phyloP scores from a whole-genome alignment of 2,113 vertebrate genomes.

The Prolemur simus region DNA sequence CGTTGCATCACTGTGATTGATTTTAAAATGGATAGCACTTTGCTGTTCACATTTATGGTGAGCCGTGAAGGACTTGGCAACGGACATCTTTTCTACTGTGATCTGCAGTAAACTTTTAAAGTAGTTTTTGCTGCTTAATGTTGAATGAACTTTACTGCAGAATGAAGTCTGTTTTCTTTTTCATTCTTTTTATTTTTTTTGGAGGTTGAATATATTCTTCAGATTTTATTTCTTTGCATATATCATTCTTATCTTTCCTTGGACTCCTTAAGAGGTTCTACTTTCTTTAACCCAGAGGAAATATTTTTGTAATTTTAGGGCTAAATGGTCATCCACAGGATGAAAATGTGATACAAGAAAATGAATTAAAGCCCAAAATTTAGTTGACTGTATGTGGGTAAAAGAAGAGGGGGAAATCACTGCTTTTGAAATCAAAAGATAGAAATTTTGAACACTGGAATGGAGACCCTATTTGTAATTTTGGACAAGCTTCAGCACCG shows the following conservation, averaged over 20 bases:
- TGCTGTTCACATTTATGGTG: slow-evolving; percentile 30
- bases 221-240: neutral
- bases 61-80: slow-evolving; percentile 38
- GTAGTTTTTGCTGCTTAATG: neutral
- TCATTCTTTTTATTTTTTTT: neutral
- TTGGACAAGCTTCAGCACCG: neutral
- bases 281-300: neutral
- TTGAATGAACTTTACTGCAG: neutral
- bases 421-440: neutral
- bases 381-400: neutral
- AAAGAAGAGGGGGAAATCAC: neutral
- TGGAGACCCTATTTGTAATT: neutral
- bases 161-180: neutral
- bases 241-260: neutral
- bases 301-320: neutral
- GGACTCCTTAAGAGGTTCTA: neutral
- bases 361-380: neutral
- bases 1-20: slow-evolving; percentile 47
- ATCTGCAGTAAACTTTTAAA: slow-evolving; percentile 48
- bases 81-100: slow-evolving; percentile 5
- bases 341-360: neutral
- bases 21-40: slow-evolving; percentile 63
- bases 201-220: neutral
- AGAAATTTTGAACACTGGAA: neutral
- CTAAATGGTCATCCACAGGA: neutral